These are phyloP conservation scores for Chymomyza procnemis DNA, from an alignment of 2,888 invertebrate genomes.

Conservation along the genomic window DNA sequence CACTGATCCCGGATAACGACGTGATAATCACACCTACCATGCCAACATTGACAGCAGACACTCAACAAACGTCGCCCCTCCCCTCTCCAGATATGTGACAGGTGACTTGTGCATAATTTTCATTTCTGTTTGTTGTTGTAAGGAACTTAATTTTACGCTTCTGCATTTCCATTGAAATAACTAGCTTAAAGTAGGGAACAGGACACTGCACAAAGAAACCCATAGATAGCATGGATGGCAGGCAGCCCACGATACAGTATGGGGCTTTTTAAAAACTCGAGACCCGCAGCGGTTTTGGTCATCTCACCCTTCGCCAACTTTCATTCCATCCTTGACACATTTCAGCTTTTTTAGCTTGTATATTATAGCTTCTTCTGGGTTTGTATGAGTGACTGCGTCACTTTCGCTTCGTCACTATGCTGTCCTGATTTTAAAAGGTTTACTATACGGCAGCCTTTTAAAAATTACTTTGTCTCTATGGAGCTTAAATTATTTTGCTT, in stretches of 20 bases:
- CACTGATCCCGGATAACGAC: slow-evolving; percentile 68
- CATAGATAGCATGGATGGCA: slow-evolving; percentile 4
- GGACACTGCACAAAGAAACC: neutral
- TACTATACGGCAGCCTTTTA: neutral
- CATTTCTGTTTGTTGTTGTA: slow-evolving; percentile 40
- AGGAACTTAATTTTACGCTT: slow-evolving; percentile 67
- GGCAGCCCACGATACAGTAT: neutral
- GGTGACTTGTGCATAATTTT: slow-evolving; percentile 52
- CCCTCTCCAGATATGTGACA: slow-evolving; percentile 40
- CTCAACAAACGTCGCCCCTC: slow-evolving; percentile 7
- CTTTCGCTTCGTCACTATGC: neutral
- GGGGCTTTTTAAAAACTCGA: neutral
- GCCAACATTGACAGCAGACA: slow-evolving; percentile 19
- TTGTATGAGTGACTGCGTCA: neutral
- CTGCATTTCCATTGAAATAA: slow-evolving; percentile 46
- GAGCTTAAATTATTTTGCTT: neutral
- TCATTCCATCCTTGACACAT: neutral
- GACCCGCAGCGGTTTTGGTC: neutral
- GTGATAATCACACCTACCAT: slow-evolving; percentile 66
- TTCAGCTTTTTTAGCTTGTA: neutral
- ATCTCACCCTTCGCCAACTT: neutral
- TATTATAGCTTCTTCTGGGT: no score
- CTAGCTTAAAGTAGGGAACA: neutral
- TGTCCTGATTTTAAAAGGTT: neutral
- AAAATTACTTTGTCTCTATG: neutral